Percentiles rank a stretch among this genome's conserved stretches.
Evolutionary conservation across 2,113 vertebrate genomes (phyloP).

Genomic region (Struthidea cinerea): DNA sequence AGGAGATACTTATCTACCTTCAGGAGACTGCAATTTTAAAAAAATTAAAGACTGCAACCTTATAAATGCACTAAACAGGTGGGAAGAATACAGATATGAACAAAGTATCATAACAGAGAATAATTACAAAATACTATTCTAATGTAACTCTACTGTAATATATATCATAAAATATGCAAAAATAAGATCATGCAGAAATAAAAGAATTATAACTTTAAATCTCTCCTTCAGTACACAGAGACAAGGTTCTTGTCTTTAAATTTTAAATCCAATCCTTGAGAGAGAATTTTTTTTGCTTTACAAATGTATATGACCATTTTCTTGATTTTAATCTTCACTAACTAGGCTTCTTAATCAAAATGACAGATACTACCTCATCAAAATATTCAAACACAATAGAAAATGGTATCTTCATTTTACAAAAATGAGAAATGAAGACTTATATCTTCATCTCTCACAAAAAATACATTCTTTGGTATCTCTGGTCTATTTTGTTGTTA

Average conservation of each 20-base stretch:
- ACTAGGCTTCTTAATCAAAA: not conserved
- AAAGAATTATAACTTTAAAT: not conserved
- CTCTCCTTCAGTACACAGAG: not conserved
- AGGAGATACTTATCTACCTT: conserved; percentile 44
- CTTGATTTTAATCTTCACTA: not conserved
- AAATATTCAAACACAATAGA: not conserved
- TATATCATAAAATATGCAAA: not conserved
- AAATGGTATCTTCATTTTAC: not conserved
- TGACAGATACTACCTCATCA: not conserved
- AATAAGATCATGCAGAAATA: not conserved
- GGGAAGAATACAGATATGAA: not conserved
- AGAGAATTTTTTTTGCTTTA: not conserved
- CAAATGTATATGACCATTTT: not conserved
- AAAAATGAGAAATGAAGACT: not conserved
- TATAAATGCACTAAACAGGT: not conserved
- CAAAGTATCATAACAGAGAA: not conserved
- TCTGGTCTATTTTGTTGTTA: not conserved
- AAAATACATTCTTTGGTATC: not conserved
- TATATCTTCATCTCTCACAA: not conserved
- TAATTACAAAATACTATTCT: not conserved
- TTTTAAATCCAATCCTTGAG: not conserved
- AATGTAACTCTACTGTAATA: not conserved
- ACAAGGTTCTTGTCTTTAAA: not conserved
- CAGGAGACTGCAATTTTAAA: conserved; percentile 50
- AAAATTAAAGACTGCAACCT: conserved; percentile 24